A percentile compares a stretch with the other conserved stretches of the same genome.
phyloP scores from a whole-genome alignment of 2,888 invertebrate genomes.

The Cinara cedri region DNA sequence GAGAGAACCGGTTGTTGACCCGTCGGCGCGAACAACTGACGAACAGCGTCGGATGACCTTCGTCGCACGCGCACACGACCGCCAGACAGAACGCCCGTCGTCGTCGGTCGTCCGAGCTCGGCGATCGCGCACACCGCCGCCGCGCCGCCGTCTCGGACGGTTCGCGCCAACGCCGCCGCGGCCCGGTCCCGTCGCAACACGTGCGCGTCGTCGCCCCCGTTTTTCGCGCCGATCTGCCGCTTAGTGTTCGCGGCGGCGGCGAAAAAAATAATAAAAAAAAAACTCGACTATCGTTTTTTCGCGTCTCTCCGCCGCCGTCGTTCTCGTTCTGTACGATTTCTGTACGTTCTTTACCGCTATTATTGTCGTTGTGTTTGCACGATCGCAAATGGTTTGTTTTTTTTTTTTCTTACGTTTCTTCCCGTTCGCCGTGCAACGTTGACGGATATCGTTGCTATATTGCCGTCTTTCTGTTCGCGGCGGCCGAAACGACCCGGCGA shows the following conservation, averaged over 20 bases:
- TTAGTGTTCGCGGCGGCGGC: neutral
- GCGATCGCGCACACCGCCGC: neutral
- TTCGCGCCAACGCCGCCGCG: conserved; percentile 7
- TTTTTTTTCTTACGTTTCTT: too few species aligned
- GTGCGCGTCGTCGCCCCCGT: neutral
- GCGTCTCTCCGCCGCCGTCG: too few species aligned
- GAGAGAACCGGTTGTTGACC: conserved; percentile 56
- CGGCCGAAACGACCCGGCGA: too few species aligned
- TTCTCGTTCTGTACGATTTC: too few species aligned
- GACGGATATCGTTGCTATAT: neutral
- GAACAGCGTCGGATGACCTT: conserved; percentile 36
- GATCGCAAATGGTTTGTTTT: too few species aligned
- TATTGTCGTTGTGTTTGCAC: conserved; percentile 11
- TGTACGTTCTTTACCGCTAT: neutral
- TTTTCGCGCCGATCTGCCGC: neutral
- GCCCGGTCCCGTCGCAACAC: conserved; percentile 25
- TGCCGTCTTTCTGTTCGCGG: too few species aligned
- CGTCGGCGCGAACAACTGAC: conserved; percentile 31
- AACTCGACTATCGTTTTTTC: too few species aligned
- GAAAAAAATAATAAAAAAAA: neutral
- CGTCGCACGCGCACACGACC: conserved; percentile 3
- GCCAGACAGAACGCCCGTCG: conserved; percentile 26
- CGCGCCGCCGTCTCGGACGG: conserved; percentile 10
- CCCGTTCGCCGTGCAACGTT: too few species aligned
- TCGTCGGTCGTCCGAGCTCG: neutral